Conservation (phyloP, 2,113 vertebrate species). For the Capreolus pygargus region DNA sequence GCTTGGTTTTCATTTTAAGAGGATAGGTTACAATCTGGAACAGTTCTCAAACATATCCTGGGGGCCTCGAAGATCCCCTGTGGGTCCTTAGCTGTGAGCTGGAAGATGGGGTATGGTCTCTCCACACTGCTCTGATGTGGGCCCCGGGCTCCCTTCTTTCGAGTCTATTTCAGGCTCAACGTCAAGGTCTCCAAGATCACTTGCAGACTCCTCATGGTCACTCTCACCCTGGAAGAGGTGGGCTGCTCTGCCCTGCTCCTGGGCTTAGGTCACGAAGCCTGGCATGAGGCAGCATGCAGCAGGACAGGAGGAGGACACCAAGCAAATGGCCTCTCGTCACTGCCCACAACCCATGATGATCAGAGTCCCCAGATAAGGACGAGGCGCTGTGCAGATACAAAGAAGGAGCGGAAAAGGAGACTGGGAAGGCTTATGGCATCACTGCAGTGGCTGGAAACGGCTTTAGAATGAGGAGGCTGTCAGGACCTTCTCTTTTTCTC, state of each 20-base stretch:
- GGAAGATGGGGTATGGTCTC: neutral
- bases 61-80: neutral
- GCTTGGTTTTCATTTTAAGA: neutral
- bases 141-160: neutral
- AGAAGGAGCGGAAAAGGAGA: rapidly evolving
- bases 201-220: neutral
- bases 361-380: neutral
- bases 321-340: neutral
- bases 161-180: neutral
- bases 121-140: neutral
- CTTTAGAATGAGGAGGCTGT: neutral
- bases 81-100: neutral
- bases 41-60: neutral
- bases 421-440: neutral
- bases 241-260: neutral
- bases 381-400: rapidly evolving
- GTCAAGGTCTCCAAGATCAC: neutral
- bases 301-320: neutral
- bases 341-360: neutral
- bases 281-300: neutral
- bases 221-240: neutral
- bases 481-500: neutral
- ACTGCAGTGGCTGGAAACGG: neutral
- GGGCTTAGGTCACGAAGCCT: neutral
- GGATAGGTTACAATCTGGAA: neutral